A percentile compares a stretch with the other conserved stretches of the same genome.
phyloP scores from a whole-genome alignment of 2,888 invertebrate genomes.

The Pherbina coryleti region DNA sequence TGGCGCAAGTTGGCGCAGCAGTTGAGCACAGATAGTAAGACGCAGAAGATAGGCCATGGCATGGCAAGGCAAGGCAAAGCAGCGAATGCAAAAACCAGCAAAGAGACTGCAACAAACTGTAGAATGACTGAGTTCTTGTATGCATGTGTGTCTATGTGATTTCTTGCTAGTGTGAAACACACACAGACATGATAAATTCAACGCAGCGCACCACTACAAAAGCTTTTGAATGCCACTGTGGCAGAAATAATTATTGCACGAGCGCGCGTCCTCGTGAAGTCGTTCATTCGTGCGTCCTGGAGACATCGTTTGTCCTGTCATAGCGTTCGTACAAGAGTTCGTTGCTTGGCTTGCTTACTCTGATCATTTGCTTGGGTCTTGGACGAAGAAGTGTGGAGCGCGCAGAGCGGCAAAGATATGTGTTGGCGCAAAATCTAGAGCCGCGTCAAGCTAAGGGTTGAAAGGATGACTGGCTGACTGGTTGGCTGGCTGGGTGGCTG shows the following conservation, averaged over 20 bases:
- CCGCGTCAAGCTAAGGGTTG: neutral
- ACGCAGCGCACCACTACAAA: neutral
- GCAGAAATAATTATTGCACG: conserved; percentile 1
- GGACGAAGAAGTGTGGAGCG: neutral
- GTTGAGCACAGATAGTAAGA: neutral
- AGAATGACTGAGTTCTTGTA: neutral
- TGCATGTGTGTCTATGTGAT: neutral
- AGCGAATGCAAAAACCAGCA: neutral
- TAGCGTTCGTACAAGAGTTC: neutral
- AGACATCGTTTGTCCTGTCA: neutral
- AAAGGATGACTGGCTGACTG: neutral
- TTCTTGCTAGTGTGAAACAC: neutral
- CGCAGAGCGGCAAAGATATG: too few species aligned
- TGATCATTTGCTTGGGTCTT: too few species aligned
- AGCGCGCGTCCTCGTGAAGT: conserved; percentile 1
- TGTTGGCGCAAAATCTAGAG: too few species aligned
- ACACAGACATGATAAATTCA: neutral
- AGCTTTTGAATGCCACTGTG: neutral
- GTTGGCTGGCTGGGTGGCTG: neutral
- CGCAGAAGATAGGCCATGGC: neutral
- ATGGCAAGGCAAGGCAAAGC: neutral
- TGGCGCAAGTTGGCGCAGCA: neutral
- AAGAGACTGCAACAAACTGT: neutral
- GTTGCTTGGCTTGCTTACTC: neutral
- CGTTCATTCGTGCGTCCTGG: neutral